Conservation (phyloP, 2,113 vertebrate genomes). For the Gobio gobio region DNA sequence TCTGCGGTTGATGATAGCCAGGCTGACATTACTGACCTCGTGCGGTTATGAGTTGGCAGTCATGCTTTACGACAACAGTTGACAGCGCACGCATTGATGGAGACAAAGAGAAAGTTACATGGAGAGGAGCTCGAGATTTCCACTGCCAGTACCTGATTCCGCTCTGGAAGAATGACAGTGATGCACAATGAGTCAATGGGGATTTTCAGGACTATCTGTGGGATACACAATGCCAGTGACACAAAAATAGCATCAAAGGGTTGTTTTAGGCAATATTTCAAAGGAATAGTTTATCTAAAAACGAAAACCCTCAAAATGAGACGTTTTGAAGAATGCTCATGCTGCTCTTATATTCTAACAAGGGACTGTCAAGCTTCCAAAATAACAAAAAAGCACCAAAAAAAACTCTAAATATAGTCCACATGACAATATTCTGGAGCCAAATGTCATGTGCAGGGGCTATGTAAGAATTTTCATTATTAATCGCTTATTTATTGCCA, state of each 20-base stretch:
- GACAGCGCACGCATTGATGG: slow-evolving; percentile 57
- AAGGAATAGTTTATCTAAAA: slow-evolving; percentile 1
- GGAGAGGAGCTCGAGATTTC: slow-evolving; percentile 36
- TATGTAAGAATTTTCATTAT: too few species aligned
- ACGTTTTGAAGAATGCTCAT: neutral
- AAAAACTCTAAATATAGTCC: neutral
- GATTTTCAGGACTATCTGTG: neutral
- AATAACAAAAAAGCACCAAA: neutral
- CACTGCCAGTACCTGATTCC: slow-evolving; percentile 48
- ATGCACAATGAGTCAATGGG: slow-evolving; percentile 15
- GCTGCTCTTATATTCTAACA: neutral
- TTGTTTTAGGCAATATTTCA: neutral
- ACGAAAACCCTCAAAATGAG: neutral
- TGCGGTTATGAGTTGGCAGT: slow-evolving; percentile 54
- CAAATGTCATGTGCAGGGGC: neutral
- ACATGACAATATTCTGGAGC: neutral
- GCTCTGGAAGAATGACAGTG: slow-evolving; percentile 4
- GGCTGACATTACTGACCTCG: slow-evolving; percentile 56
- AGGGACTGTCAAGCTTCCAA: neutral
- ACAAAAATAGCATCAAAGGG: neutral
- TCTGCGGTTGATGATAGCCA: slow-evolving; percentile 57
- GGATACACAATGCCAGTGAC: neutral
- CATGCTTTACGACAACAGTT: slow-evolving; percentile 55
- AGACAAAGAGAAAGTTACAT: slow-evolving; percentile 23
- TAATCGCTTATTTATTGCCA: too few species aligned